Evolutionary conservation across 2,888 invertebrate genomes (phyloP).

Genomic region (Eubasilissa splendida): DNA sequence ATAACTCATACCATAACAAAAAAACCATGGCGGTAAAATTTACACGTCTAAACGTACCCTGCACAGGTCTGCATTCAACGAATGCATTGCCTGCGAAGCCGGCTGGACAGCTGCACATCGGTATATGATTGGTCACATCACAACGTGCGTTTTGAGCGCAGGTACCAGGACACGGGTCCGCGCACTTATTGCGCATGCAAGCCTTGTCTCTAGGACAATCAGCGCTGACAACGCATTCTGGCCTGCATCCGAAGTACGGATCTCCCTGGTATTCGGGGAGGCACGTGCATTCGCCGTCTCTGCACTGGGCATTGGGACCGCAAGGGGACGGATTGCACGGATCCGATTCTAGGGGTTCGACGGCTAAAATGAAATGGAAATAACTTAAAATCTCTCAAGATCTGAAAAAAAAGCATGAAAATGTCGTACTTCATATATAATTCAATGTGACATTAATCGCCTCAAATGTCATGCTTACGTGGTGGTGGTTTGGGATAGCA

Average conservation of each 20-base stretch:
- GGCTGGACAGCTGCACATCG: slow-evolving; percentile 81
- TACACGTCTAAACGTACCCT: slow-evolving; percentile 63
- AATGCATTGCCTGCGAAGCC: slow-evolving; percentile 85
- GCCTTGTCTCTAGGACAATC: no score
- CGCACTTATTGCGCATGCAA: no score
- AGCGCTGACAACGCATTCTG: no score
- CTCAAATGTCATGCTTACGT: slow-evolving; percentile 59
- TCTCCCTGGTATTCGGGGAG: no score
- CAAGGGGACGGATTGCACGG: slow-evolving; percentile 81
- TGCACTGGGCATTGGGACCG: slow-evolving; percentile 74
- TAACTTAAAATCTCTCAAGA: background rate
- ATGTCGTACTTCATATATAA: background rate
- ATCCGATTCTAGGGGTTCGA: slow-evolving; percentile 64
- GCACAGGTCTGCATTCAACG: slow-evolving; percentile 75
- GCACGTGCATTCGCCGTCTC: slow-evolving; percentile 67
- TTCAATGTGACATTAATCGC: background rate
- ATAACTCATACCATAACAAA: background rate
- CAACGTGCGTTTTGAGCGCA: no score
- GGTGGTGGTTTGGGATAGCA: slow-evolving; percentile 69
- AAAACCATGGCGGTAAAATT: no score
- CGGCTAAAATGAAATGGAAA: slow-evolving; percentile 63
- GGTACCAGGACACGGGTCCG: no score
- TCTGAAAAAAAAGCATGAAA: background rate
- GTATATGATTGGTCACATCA: slow-evolving; percentile 73
- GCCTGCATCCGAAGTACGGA: no score